A percentile compares a stretch with the other conserved stretches of the same genome.
Evolutionary conservation across 1,140 invertebrate species (phyloP).

Genomic region (Drosophila bifasciata): DNA sequence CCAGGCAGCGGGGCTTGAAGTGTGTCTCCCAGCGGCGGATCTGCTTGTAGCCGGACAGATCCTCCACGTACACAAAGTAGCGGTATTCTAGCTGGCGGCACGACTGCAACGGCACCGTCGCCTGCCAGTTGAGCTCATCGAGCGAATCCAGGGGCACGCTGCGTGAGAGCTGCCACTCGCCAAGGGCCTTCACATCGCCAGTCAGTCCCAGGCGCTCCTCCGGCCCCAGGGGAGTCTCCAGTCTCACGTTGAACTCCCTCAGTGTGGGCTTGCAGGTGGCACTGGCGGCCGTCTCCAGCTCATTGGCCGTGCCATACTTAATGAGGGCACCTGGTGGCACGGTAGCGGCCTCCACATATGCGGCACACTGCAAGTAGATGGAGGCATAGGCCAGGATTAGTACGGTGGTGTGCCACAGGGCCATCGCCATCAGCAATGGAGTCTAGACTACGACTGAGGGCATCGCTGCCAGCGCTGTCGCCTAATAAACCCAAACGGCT

Average conservation of each 20-base stretch:
- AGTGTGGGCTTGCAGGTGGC: conserved; percentile 57
- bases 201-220: conserved; percentile 84
- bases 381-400: conserved; percentile 60
- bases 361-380: conserved; percentile 66
- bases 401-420: conserved; percentile 40
- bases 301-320: conserved; percentile 49
- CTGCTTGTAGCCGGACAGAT: conserved; percentile 78
- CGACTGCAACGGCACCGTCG: conserved; percentile 85
- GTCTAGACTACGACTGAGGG: conserved; percentile 50
- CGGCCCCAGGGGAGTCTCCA: conserved; percentile 52
- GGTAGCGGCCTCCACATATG: conserved; percentile 61
- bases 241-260: conserved; percentile 63
- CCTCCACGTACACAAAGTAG: conserved; percentile 87
- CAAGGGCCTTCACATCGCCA: conserved; percentile 84
- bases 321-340: conserved; percentile 9
- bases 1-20: conserved; percentile 85
- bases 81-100: conserved; percentile 87
- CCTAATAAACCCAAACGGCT: conserved; percentile 36
- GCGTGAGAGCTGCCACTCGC: conserved; percentile 84
- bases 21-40: conserved; percentile 91
- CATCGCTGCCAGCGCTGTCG: background rate
- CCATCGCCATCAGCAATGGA: conserved; percentile 17
- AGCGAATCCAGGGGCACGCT: conserved; percentile 73
- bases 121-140: conserved; percentile 83
- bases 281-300: conserved; percentile 39